Conservation (phyloP, 2,113 vertebrate genomes). For the Tenrec ecaudatus region DNA sequence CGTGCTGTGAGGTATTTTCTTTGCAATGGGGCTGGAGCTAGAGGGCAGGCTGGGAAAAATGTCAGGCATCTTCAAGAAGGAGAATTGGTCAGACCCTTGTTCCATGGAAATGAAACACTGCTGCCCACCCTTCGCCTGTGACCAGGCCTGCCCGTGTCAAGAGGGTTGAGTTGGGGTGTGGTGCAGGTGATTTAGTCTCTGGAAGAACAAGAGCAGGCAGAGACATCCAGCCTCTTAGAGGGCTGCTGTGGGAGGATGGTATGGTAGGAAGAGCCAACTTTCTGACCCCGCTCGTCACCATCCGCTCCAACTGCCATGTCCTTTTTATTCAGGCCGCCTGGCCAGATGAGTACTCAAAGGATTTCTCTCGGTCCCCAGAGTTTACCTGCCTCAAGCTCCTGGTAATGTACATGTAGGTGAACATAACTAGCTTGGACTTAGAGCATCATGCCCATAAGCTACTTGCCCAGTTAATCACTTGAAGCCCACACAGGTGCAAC, state of each 20-base stretch:
- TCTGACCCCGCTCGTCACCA: background rate
- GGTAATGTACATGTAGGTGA: conserved; percentile 92
- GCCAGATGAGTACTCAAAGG: conserved; percentile 98
- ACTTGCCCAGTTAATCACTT: conserved; percentile 94
- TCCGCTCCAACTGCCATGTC: conserved; percentile 91
- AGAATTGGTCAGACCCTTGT: background rate
- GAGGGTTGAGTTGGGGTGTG: background rate
- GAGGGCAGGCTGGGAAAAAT: background rate
- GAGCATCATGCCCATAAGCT: conserved; percentile 95
- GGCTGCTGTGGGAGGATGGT: accelerated
- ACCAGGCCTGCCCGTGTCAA: background rate
- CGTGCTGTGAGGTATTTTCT: background rate
- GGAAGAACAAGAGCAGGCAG: accelerated
- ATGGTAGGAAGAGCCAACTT: background rate
- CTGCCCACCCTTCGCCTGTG: no score
- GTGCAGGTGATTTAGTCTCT: background rate
- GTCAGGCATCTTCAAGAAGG: background rate
- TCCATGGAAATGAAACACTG: background rate
- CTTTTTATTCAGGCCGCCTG: conserved; percentile 96
- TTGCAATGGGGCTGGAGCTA: accelerated
- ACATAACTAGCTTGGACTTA: conserved; percentile 95
- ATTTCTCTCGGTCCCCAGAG: conserved; percentile 94
- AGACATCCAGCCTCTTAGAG: background rate
- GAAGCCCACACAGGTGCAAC: conserved; percentile 89
- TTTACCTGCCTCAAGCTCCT: conserved; percentile 95